These are phyloP conservation scores for Polypedilum vanderplanki DNA, from an alignment of 1,140 invertebrate genomes.

Conservation along the genomic window DNA sequence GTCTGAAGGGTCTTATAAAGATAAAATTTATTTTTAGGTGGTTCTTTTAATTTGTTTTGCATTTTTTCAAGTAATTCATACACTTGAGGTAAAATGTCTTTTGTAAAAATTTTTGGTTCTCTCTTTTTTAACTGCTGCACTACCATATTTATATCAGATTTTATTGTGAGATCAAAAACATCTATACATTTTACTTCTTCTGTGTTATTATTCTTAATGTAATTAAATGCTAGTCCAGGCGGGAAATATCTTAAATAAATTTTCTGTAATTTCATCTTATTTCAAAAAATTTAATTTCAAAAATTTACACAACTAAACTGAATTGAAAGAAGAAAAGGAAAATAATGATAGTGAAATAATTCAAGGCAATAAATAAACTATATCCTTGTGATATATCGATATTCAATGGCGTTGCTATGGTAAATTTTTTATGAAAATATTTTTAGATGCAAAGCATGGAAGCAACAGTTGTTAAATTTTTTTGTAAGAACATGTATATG, in stretches of 20 bases:
- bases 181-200: constrained; percentile 39
- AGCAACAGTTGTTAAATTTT: too few species aligned
- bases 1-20: constrained; percentile 51
- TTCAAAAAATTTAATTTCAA: too few species aligned
- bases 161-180: not conserved
- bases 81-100: constrained; percentile 34
- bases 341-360: too few species aligned
- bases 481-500: too few species aligned
- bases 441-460: too few species aligned
- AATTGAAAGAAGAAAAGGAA: too few species aligned
- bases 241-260: constrained; percentile 62
- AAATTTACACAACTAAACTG: too few species aligned
- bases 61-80: constrained; percentile 47
- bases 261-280: constrained; percentile 56
- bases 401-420: too few species aligned
- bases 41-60: constrained; percentile 44
- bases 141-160: constrained; percentile 42
- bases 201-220: constrained; percentile 44
- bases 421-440: too few species aligned
- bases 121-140: constrained; percentile 51
- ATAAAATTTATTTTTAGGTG: not conserved
- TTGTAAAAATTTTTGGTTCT: constrained; percentile 35
- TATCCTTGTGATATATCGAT: too few species aligned
- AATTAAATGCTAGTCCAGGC: constrained; percentile 50
- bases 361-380: too few species aligned